Conservation (phyloP, 2,888 invertebrate species). For the Muschampia plurimacula region DNA sequence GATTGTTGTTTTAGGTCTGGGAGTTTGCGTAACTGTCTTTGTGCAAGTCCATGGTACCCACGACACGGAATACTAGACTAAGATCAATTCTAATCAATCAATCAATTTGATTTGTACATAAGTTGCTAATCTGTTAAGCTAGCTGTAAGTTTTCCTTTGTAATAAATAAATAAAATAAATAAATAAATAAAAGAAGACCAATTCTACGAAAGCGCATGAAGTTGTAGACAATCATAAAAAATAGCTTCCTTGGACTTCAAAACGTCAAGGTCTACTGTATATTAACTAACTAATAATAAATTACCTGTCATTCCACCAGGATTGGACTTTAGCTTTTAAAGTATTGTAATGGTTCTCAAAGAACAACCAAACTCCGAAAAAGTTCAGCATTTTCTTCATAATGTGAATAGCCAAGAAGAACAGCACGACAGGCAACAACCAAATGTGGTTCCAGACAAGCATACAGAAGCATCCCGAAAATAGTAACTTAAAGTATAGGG, state of each 20-base stretch:
- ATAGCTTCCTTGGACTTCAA: not conserved
- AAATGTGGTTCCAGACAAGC: slow-evolving; percentile 94
- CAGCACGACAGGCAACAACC: slow-evolving; percentile 91
- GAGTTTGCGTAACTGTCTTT: too few relatives aligned
- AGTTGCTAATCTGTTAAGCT: too few relatives aligned
- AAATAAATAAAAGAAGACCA: too few relatives aligned
- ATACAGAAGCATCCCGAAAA: slow-evolving; percentile 94
- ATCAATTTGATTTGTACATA: too few relatives aligned
- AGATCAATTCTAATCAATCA: too few relatives aligned
- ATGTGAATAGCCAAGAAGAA: slow-evolving; percentile 91
- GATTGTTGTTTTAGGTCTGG: too few relatives aligned
- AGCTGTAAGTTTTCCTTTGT: too few relatives aligned
- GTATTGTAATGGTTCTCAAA: slow-evolving; percentile 75
- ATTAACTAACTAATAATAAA: not conserved
- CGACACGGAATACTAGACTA: too few relatives aligned
- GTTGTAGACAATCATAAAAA: too few relatives aligned
- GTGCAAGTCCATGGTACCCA: too few relatives aligned
- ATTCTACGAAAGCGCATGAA: too few relatives aligned
- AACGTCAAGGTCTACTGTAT: not conserved
- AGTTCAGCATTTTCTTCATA: slow-evolving; percentile 79
- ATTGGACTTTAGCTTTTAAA: slow-evolving; percentile 66
- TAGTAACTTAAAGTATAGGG: slow-evolving; percentile 90
- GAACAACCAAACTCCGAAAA: slow-evolving; percentile 83
- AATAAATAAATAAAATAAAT: too few relatives aligned
- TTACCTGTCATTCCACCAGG: slow-evolving; percentile 88